These are phyloP conservation scores for Yponomeuta cagnagella DNA, from an alignment of 2,888 invertebrate genomes.

Conservation along the genomic window DNA sequence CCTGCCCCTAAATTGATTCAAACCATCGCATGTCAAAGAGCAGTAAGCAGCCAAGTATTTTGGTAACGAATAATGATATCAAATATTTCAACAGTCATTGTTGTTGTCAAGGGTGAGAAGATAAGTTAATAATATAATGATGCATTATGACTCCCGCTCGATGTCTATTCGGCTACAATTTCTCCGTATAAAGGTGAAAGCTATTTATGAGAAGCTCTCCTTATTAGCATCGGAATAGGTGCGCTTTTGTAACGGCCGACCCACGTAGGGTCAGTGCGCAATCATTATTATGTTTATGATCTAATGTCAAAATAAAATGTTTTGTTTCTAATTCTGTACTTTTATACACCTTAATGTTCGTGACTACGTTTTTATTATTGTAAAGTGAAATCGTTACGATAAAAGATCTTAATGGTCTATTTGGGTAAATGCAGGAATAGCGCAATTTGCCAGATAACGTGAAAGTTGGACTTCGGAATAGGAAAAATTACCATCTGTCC, in stretches of 20 bases:
- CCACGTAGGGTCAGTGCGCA: constrained; percentile 26
- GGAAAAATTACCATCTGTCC: background rate
- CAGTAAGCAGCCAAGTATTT: constrained; percentile 54
- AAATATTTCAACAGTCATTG: constrained; percentile 70
- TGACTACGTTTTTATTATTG: constrained; percentile 44
- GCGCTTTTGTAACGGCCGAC: background rate
- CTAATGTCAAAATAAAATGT: constrained; percentile 68
- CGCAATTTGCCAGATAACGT: constrained; percentile 3
- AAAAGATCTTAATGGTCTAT: constrained; percentile 41
- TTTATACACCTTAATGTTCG: constrained; percentile 59
- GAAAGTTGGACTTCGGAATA: constrained; percentile 6
- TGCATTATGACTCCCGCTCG: constrained; percentile 58
- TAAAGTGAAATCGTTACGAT: constrained; percentile 43
- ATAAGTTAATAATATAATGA: constrained; percentile 74
- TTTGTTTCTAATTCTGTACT: constrained; percentile 54
- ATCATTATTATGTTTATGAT: constrained; percentile 61
- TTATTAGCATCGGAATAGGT: background rate
- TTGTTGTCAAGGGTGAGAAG: constrained; percentile 74
- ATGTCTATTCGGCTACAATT: constrained; percentile 48
- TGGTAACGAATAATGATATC: constrained; percentile 63
- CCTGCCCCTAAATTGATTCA: constrained; percentile 62
- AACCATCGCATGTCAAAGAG: constrained; percentile 64
- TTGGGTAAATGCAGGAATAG: constrained; percentile 16
- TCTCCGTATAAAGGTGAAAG: constrained; percentile 23
- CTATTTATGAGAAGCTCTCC: background rate